Evolutionary conservation across 2,797 vertebrate genomes (phyloP), one percentile per base, ranked within the genome.

Genomic region (Bucorvus abyssinicus): DNA sequence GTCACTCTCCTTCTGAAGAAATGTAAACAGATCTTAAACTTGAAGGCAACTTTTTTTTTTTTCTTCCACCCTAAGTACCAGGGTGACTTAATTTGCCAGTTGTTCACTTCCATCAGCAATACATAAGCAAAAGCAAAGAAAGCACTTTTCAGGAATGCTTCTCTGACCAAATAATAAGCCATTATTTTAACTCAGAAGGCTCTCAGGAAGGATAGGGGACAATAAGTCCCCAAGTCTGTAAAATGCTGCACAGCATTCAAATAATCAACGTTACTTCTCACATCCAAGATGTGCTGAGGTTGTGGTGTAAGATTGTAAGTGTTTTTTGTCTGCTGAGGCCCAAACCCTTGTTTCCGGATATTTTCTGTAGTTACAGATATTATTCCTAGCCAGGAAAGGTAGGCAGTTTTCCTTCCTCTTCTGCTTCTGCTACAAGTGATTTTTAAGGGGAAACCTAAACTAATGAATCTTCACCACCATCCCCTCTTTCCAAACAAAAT

Each of bases 61-160:
- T 2, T 4, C 27, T 30, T 10, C 6, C 4, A n/a, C 2, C 20
- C 8, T 2, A 57, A 29, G 14, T 50, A 67, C 44, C 23, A 79
- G 49, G 8, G n/a, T 84, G 77, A 91, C 40, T 92, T 92, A 89
- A 79, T 93, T 95, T 90, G 29, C 87, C 92, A 97, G 88, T 77
- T 93, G 76, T 89, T 96, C 77, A 55, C 81, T 97, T 96, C 90
- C 77, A 90, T 96, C 86, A 92, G 56, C 93, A 90, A 81, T 85
- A 91, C 73, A 73, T 60, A 24, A 93, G 36, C 52, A 85, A 95
- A 95, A 94, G 19, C 55, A 89, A 93, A 93, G 47, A 68, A 84
- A 89, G 82, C 40, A 65, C 82, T 95, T 89, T 89, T 84, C 76
- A 83, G 79, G 87, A 94, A 68, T 91, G 65, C 30, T 93, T 90